These are phyloP conservation scores for Macroramphosus scolopax DNA, from an alignment of 2,797 vertebrate genomes.

Conservation along the genomic window DNA sequence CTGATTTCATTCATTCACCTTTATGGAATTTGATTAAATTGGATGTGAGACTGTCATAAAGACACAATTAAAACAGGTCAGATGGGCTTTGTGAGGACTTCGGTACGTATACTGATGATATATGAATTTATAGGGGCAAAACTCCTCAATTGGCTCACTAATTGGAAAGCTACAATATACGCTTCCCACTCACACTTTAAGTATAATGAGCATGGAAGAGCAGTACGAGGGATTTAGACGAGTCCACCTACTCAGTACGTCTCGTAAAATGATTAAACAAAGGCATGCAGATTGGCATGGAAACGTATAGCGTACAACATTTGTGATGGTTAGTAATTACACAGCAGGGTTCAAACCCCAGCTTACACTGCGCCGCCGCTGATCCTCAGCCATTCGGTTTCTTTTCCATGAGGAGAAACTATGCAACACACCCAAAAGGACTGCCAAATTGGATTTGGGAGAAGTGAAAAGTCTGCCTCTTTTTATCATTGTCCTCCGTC, in stretches of 20 bases:
- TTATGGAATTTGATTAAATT: slow-evolving; percentile 66
- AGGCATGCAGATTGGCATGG: slow-evolving; percentile 30
- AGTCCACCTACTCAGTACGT: slow-evolving; percentile 44
- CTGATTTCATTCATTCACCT: slow-evolving; percentile 40
- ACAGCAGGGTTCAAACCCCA: slow-evolving; percentile 15
- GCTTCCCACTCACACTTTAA: slow-evolving; percentile 51
- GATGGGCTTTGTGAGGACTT: slow-evolving; percentile 57
- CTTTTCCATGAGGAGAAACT: slow-evolving; percentile 8
- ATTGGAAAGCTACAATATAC: slow-evolving; percentile 43
- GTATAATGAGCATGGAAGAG: slow-evolving; percentile 40
- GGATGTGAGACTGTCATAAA: slow-evolving; percentile 51
- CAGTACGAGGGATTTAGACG: slow-evolving; percentile 30
- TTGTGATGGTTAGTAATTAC: slow-evolving; percentile 28
- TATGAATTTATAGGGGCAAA: slow-evolving; percentile 57
- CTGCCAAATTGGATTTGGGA: slow-evolving; percentile 40
- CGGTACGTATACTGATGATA: slow-evolving; percentile 55
- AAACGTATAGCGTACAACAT: slow-evolving; percentile 25
- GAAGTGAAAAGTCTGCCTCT: slow-evolving; percentile 36
- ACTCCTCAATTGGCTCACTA: slow-evolving; percentile 40
- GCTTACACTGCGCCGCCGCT: background rate
- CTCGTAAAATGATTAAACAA: slow-evolving; percentile 56
- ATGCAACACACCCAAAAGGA: slow-evolving; percentile 15
- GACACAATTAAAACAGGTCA: slow-evolving; percentile 60
- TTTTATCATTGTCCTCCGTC: slow-evolving; percentile 50
- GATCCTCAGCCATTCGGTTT: too few relatives aligned